Evolutionary conservation across 2,888 invertebrate genomes (phyloP), one percentile per base, ranked within the genome.

Genomic region (Cyaniris semiargus): DNA sequence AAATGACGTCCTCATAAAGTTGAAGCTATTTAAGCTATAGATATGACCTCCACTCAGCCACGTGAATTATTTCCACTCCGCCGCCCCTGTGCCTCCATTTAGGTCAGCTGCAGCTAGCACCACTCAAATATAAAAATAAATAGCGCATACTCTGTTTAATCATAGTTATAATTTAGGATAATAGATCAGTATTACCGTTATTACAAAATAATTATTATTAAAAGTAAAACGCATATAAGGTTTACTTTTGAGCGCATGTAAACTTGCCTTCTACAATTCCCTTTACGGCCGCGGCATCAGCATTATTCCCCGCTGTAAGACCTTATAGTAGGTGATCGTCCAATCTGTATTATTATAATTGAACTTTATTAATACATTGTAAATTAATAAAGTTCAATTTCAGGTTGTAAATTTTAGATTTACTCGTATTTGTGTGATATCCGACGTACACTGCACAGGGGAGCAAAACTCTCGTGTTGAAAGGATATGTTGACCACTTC

Each of bases 51-150:
- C 60, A 23, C 60, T 60, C 60, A 23, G 60, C 23, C 23, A 21
- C 13, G 60, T 60, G 78, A 77, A 80, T 84, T 84, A 84, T 78
- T 85, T 83, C 83, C 85, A 82, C 76, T 76, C 72, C 84, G 58
- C 8, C 58, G 58, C 56, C n/a, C 56, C 6, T 15, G 53, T 4
- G 5, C 53, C 53, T 34, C n/a, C 75, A 75, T 58, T 75, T 58
- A 75, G 71, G 71, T 71, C 71, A 71, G 71, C 21, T 38, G 53
- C 18, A 53, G 44, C 44, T 44, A 44, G 34, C 38, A 71, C 71
- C 21, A 44, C 34, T 75, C 75, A 27, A 31, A 53, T 75, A 75
- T 53, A 53, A 74, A 74, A 60, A 23, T 58, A 18, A 21, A 58
- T 58, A 21, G 58, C 23, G 5, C 58, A 58, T 8, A 58, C 60